These are phyloP conservation scores for Eunapius fragilis DNA, from an alignment of 37 sponge, comb jelly and placozoan species.

Conservation along the genomic window DNA sequence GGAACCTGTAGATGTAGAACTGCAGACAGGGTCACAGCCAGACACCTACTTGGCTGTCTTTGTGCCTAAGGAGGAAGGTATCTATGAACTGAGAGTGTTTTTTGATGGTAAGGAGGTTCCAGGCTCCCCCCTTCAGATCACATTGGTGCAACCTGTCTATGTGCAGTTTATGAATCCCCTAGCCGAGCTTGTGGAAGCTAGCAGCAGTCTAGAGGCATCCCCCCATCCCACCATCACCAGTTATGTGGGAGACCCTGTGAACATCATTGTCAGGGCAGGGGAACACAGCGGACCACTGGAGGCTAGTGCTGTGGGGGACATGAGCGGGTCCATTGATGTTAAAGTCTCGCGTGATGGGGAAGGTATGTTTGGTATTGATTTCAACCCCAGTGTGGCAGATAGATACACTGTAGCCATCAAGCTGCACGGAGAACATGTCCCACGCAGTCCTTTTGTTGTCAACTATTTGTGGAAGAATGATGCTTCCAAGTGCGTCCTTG, in stretches of 20 bases:
- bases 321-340: slow-evolving; percentile 18
- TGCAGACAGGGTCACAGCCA: neutral
- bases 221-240: neutral
- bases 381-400: slow-evolving; percentile 66
- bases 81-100: slow-evolving; percentile 43
- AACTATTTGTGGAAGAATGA: slow-evolving; percentile 33
- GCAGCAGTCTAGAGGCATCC: neutral
- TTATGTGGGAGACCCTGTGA: slow-evolving; percentile 17
- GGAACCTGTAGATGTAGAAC: slow-evolving; percentile 40
- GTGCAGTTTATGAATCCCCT: neutral
- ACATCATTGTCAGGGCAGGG: slow-evolving; percentile 6
- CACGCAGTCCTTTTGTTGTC: slow-evolving; percentile 50
- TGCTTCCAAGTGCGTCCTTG: slow-evolving; percentile 53
- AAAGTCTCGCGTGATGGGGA: slow-evolving; percentile 21
- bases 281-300: slow-evolving; percentile 8
- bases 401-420: slow-evolving; percentile 45
- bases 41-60: slow-evolving; percentile 30
- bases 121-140: slow-evolving; percentile 56
- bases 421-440: slow-evolving; percentile 34
- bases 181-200: neutral
- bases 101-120: slow-evolving; percentile 44
- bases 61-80: slow-evolving; percentile 40
- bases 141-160: slow-evolving; percentile 7
- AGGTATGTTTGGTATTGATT: slow-evolving; percentile 36
- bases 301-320: slow-evolving; percentile 50